Conservation (phyloP, 2,888 invertebrate genomes). For the Steinernema hermaphroditum region DNA sequence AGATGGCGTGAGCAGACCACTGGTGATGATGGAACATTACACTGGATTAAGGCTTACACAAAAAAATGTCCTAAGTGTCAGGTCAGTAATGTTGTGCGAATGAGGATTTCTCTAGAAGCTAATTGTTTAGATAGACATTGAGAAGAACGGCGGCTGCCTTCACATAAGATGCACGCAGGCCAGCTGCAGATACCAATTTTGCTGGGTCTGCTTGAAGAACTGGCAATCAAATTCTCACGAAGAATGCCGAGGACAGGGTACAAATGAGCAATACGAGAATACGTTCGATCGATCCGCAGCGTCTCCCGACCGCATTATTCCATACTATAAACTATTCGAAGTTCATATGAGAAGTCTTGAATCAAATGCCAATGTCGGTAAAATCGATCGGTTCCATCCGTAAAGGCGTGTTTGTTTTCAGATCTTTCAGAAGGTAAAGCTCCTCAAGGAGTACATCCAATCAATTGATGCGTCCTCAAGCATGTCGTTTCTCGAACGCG, state of each 20-base stretch:
- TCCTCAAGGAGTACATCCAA: constrained; percentile 89
- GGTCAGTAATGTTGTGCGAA: constrained; percentile 68
- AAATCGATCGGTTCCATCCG: not conserved
- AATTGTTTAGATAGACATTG: constrained; percentile 69
- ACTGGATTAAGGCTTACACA: constrained; percentile 99
- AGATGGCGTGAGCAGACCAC: constrained; percentile 99
- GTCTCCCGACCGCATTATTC: constrained; percentile 91
- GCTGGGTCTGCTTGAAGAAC: constrained; percentile 97
- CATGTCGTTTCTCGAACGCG: constrained; percentile 97
- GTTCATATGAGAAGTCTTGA: constrained; percentile 98
- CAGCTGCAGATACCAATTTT: constrained; percentile 95
- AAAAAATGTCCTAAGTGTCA: constrained; percentile 98
- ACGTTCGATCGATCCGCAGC: constrained; percentile 80
- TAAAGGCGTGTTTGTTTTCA: not conserved
- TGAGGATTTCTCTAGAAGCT: not conserved
- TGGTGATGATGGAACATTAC: constrained; percentile 97
- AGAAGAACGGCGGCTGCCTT: constrained; percentile 92
- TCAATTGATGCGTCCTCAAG: constrained; percentile 94
- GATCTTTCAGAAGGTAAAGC: not conserved
- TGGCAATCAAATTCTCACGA: constrained; percentile 92
- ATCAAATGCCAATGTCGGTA: constrained; percentile 82
- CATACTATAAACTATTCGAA: constrained; percentile 98
- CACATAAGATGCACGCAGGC: constrained; percentile 99
- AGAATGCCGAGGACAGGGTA: constrained; percentile 88
- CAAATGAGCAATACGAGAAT: constrained; percentile 85